Evolutionary conservation across 1,140 invertebrate genomes (phyloP).

Genomic region (Wasmannia auropunctata): DNA sequence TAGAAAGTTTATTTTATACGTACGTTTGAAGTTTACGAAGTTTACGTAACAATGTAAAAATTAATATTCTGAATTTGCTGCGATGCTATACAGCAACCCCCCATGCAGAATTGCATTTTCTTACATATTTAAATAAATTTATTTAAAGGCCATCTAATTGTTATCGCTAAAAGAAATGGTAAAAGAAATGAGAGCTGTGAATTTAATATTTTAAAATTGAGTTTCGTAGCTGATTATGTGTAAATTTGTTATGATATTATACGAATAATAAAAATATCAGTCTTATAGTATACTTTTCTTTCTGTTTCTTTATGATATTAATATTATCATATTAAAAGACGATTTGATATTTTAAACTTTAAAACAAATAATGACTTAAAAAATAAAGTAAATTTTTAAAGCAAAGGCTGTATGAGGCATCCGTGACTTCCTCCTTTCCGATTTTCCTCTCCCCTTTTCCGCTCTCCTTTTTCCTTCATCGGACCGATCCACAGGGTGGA

Average conservation of each 20-base stretch:
- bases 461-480: conserved; percentile 5
- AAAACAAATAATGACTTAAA: not conserved
- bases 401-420: not conserved
- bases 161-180: not conserved
- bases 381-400: not conserved
- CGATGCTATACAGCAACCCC: not conserved
- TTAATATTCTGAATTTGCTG: not conserved
- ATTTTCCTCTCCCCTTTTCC: conserved; percentile 7
- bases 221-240: not conserved
- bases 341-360: not conserved
- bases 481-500: conserved; percentile 4
- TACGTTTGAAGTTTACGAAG: not conserved
- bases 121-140: not conserved
- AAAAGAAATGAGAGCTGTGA: not conserved
- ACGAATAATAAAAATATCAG: conserved; percentile 21
- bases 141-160: not conserved
- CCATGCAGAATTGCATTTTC: not conserved
- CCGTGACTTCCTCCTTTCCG: not conserved
- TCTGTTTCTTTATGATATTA: not conserved
- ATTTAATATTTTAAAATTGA: not conserved
- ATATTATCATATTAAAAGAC: not conserved
- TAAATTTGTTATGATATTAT: not conserved
- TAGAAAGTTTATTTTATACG: not conserved
- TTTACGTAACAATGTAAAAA: not conserved
- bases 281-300: not conserved